A percentile compares a stretch with the other conserved stretches of the same genome.
phyloP scores from a whole-genome alignment of 2,113 vertebrate species.

The Gnathonemus echidnorhynchus region DNA sequence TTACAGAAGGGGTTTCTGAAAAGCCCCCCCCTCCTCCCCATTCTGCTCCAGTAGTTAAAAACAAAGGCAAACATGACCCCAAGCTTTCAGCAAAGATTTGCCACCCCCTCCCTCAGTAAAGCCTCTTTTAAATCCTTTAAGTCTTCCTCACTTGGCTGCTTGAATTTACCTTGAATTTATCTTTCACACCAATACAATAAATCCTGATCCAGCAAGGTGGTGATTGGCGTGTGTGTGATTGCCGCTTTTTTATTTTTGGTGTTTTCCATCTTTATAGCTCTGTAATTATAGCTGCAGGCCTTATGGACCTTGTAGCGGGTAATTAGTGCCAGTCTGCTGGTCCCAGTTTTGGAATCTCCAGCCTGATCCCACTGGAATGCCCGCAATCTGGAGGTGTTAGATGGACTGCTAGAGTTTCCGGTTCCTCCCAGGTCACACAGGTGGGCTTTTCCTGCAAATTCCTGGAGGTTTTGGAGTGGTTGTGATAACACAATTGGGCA shows the following conservation, averaged over 20 bases:
- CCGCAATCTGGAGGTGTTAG: neutral
- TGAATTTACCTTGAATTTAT: neutral
- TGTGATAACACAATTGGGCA: neutral
- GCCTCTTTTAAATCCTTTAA: neutral
- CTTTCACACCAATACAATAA: neutral
- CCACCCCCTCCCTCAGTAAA: neutral
- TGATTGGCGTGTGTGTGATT: neutral
- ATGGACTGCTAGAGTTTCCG: neutral
- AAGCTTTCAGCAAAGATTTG: slow-evolving; percentile 14
- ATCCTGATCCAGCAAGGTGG: neutral
- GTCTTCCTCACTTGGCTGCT: neutral
- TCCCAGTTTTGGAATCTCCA: neutral
- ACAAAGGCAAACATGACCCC: slow-evolving; percentile 25
- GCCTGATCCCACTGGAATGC: neutral
- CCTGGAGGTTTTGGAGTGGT: neutral
- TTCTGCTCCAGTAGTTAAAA: slow-evolving; percentile 26
- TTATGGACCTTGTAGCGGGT: neutral
- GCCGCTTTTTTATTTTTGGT: neutral
- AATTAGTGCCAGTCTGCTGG: neutral
- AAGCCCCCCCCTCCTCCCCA: neutral
- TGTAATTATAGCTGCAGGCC: neutral
- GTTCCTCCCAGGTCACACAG: neutral
- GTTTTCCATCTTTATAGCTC: neutral
- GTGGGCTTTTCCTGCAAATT: neutral
- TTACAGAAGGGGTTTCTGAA: slow-evolving; percentile 2